A percentile compares a stretch with the other conserved stretches of the same genome.
These are phyloP conservation scores for Pherbina coryleti DNA, from an alignment of 2,888 invertebrate species.

Conservation along the genomic window DNA sequence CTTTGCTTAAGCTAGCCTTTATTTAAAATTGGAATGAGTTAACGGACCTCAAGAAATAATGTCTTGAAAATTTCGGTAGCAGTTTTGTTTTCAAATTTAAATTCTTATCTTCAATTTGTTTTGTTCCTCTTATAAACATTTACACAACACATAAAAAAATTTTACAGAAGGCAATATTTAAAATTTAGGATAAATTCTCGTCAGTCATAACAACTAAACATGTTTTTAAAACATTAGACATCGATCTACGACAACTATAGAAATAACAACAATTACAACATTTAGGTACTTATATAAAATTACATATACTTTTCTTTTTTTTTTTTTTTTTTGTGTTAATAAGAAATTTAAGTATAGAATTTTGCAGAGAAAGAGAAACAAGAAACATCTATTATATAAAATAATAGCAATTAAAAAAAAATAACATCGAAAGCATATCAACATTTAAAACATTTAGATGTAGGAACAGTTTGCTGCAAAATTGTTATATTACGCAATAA, in stretches of 20 bases:
- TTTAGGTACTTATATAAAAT: background rate
- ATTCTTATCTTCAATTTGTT: too few relatives aligned
- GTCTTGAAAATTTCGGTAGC: too few relatives aligned
- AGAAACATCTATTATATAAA: background rate
- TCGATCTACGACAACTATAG: background rate
- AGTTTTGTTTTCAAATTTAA: too few relatives aligned
- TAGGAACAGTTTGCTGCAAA: background rate
- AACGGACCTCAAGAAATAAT: too few relatives aligned
- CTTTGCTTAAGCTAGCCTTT: too few relatives aligned
- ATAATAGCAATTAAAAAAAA: background rate
- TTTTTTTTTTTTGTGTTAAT: background rate
- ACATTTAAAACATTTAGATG: slow-evolving; percentile 1
- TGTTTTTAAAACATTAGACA: background rate
- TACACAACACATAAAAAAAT: too few relatives aligned
- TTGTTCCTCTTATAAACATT: too few relatives aligned
- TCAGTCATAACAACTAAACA: too few relatives aligned
- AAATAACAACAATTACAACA: slow-evolving; percentile 13
- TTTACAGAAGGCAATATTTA: too few relatives aligned
- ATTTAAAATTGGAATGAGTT: too few relatives aligned
- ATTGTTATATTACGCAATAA: slow-evolving; percentile 13
- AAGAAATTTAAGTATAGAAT: background rate
- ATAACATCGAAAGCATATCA: slow-evolving; percentile 32
- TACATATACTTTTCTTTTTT: too few relatives aligned
- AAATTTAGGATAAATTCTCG: too few relatives aligned
- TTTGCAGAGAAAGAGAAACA: background rate